phyloP scores from a whole-genome alignment of 2,113 vertebrate species.

The Actinemys pallida region DNA sequence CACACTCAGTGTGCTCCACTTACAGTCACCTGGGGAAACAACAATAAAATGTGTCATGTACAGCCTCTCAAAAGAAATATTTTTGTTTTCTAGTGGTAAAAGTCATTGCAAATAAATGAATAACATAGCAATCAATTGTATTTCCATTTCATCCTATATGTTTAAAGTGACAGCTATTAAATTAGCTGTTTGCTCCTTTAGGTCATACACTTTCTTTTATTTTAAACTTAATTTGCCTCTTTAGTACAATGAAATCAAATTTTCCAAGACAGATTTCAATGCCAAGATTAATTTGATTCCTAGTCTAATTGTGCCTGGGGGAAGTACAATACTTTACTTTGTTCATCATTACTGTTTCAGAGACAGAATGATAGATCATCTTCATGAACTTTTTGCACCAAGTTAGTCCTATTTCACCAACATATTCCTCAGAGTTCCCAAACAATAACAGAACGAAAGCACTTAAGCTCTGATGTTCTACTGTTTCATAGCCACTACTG shows the following conservation, averaged over 20 bases:
- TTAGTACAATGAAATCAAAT: constrained; percentile 13
- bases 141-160: neutral
- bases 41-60: neutral
- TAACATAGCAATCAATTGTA: neutral
- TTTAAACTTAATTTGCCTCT: constrained; percentile 35
- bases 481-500: neutral
- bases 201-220: neutral
- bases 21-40: neutral
- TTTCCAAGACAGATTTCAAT: constrained; percentile 10
- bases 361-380: neutral
- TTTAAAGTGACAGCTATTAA: constrained; percentile 5
- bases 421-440: neutral
- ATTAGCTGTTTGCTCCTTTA: neutral
- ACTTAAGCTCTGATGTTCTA: neutral
- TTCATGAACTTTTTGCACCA: neutral
- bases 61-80: neutral
- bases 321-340: neutral
- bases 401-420: neutral
- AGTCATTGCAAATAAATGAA: neutral
- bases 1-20: neutral
- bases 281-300: constrained; percentile 36
- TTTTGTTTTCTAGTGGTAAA: neutral
- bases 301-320: neutral
- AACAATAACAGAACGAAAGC: neutral
- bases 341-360: neutral